These are phyloP conservation scores for Mellilla xanthometata DNA, from an alignment of 2,888 invertebrate genomes.

Conservation along the genomic window DNA sequence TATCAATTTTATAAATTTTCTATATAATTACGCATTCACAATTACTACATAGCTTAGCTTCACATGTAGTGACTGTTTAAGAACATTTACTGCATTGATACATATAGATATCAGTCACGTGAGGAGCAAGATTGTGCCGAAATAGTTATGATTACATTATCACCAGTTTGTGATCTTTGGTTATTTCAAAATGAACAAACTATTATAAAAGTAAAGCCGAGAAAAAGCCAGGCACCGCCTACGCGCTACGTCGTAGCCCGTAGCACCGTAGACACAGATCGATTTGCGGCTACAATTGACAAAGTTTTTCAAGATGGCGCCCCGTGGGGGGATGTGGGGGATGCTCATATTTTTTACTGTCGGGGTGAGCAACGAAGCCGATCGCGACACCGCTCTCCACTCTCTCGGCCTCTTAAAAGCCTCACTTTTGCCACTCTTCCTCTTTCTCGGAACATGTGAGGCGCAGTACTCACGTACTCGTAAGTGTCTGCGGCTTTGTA, in stretches of 20 bases:
- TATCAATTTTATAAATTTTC: no score
- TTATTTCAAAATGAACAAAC: no score
- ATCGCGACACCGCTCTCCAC: conserved; percentile 81
- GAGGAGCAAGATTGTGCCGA: no score
- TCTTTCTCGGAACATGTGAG: conserved; percentile 58
- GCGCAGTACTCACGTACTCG: conserved; percentile 47
- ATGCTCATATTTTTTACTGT: conserved; percentile 83
- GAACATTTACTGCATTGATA: no score
- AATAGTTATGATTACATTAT: no score
- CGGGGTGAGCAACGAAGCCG: conserved; percentile 81
- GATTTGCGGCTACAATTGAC: conserved; percentile 78
- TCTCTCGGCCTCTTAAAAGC: conserved; percentile 78
- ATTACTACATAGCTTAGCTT: no score
- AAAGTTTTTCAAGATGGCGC: conserved; percentile 81
- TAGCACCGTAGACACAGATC: conserved; percentile 73
- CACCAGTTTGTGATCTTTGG: no score
- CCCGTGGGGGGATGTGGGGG: conserved; percentile 53
- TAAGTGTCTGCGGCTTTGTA: conserved; percentile 60
- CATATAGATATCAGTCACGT: no score
- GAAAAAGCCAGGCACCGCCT: conserved; percentile 22
- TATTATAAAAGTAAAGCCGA: conserved; percentile 6
- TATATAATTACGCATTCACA: no score
- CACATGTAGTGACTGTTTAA: no score
- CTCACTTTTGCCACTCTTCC: conserved; percentile 61
- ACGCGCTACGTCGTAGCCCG: conserved; percentile 37